A percentile compares a stretch with the other conserved stretches of the same genome.
Evolutionary conservation across 2,113 vertebrate species (phyloP).

Genomic region (Lophura nycthemera): DNA sequence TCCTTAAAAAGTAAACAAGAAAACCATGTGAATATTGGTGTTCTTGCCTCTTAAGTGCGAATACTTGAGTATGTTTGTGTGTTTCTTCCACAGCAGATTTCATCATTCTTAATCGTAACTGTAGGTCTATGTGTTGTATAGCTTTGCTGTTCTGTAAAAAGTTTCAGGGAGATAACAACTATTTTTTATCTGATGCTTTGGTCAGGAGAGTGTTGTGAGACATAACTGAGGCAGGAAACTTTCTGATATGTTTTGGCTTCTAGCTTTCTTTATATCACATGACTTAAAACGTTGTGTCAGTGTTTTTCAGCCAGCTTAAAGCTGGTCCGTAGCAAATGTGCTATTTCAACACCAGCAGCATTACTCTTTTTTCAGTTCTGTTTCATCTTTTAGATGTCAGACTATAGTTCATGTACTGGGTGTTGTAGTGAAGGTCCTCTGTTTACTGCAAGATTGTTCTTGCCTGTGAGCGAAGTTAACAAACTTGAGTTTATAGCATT

Average conservation of each 20-base stretch:
- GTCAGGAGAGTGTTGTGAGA: not conserved
- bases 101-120: not conserved
- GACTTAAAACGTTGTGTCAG: not conserved
- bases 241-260: not conserved
- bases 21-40: not conserved
- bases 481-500: not conserved
- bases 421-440: not conserved
- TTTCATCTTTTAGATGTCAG: not conserved
- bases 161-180: not conserved
- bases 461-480: not conserved
- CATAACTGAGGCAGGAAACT: not conserved
- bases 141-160: not conserved
- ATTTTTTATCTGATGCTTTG: not conserved
- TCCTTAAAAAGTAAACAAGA: not conserved
- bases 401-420: not conserved
- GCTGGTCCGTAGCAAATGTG: not conserved
- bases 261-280: not conserved
- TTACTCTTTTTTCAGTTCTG: not conserved
- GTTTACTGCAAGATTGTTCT: accelerated
- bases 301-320: not conserved
- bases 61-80: not conserved
- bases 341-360: not conserved
- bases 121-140: not conserved
- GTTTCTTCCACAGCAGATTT: not conserved
- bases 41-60: not conserved